Conservation (phyloP, 2,888 invertebrate species). For the Leuctra nigra region DNA sequence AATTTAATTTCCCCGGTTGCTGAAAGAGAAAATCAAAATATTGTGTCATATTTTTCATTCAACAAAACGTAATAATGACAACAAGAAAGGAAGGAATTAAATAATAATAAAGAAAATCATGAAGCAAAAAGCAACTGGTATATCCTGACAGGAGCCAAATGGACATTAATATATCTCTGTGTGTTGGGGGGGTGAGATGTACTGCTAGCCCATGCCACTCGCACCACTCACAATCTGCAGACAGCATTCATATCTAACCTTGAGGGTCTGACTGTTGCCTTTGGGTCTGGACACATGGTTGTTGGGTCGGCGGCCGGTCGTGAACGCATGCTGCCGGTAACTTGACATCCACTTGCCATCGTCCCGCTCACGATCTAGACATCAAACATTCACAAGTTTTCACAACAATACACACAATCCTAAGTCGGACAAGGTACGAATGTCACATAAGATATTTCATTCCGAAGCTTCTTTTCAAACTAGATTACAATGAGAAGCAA, state of each 20-base stretch:
- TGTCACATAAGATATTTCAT: too few species aligned
- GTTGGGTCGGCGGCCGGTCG: conserved; percentile 56
- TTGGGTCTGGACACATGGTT: conserved; percentile 45
- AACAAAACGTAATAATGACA: conserved; percentile 17
- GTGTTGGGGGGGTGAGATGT: not conserved
- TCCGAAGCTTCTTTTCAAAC: too few species aligned
- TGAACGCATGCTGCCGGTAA: conserved; percentile 62
- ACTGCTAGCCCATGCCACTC: not conserved
- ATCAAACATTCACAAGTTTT: too few species aligned
- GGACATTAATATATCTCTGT: conserved; percentile 12
- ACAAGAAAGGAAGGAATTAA: not conserved
- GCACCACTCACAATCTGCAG: not conserved
- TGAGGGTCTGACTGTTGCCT: conserved; percentile 60
- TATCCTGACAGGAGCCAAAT: conserved; percentile 15
- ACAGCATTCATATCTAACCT: conserved; percentile 38
- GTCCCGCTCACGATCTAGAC: conserved; percentile 38
- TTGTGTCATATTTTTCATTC: conserved; percentile 2
- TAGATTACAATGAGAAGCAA: too few species aligned
- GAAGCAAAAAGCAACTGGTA: conserved; percentile 9
- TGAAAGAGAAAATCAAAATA: conserved; percentile 35
- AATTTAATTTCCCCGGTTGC: conserved; percentile 85
- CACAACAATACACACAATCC: too few species aligned
- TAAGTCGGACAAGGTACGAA: too few species aligned
- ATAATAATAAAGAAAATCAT: conserved; percentile 29
- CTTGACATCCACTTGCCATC: conserved; percentile 47